Evolutionary conservation across 2,888 invertebrate genomes (phyloP).

Genomic region (Scaptomyza tumidula): DNA sequence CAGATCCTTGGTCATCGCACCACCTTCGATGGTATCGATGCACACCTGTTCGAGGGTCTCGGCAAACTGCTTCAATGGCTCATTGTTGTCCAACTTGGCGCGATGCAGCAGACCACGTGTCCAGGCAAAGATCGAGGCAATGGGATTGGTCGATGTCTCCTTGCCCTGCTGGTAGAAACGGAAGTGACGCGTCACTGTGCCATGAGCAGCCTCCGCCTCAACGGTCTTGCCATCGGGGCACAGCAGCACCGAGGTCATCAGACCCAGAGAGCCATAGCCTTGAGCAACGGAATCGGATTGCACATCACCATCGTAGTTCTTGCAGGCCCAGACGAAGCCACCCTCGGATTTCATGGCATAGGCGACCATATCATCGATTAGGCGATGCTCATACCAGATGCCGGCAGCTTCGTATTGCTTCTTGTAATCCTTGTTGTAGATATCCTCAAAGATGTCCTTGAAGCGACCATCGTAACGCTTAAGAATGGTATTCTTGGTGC

Average conservation of each 20-base stretch:
- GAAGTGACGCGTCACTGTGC: conserved; percentile 97
- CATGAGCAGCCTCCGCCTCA: conserved; percentile 99
- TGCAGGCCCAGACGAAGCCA: conserved; percentile 99
- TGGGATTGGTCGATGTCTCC: conserved; percentile 99
- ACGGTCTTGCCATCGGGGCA: conserved; percentile 99
- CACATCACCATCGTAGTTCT: conserved; percentile 99
- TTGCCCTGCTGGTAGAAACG: conserved; percentile 96
- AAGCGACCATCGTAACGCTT: conserved; percentile 98
- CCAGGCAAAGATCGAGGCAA: conserved; percentile 99
- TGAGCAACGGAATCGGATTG: conserved; percentile 99
- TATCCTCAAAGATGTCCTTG: conserved; percentile 98
- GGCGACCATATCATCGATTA: conserved; percentile 99
- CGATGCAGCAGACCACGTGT: conserved; percentile 96
- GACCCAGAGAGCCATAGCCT: conserved; percentile 96
- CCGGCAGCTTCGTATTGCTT: conserved; percentile 91
- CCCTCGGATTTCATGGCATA: conserved; percentile 99
- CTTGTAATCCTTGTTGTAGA: conserved; percentile 95
- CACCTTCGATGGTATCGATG: conserved; percentile 96
- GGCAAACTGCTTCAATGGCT: conserved; percentile 91
- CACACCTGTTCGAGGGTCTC: conserved; percentile 95
- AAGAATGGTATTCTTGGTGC: conserved; percentile 98
- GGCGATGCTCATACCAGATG: conserved; percentile 98
- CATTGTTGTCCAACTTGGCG: conserved; percentile 96
- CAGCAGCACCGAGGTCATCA: conserved; percentile 98
- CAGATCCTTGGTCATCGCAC: conserved; percentile 98